A percentile compares a stretch with the other conserved stretches of the same genome.
phyloP scores from a whole-genome alignment of 2,888 invertebrate species.

The Petrolisthes cinctipes region DNA sequence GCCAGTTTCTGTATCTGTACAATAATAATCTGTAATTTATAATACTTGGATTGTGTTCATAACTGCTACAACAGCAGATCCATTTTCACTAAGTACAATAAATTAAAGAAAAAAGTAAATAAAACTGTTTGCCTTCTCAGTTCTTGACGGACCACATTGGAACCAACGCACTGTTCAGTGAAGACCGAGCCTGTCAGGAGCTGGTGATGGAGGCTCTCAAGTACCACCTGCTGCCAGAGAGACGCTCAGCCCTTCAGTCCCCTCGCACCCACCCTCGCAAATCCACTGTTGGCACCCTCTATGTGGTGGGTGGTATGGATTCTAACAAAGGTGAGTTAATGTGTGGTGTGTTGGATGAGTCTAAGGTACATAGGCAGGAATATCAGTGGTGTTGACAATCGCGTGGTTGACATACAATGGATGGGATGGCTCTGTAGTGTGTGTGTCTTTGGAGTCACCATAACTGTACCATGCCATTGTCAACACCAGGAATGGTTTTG shows the following conservation, averaged over 20 bases:
- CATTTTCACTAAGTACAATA: too few relatives aligned
- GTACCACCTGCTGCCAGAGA: conserved; percentile 90
- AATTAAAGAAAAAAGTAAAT: too few relatives aligned
- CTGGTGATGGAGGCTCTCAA: conserved; percentile 94
- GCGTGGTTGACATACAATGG: too few relatives aligned
- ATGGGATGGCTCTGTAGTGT: neutral
- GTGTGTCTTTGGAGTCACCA: neutral
- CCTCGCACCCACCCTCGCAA: conserved; percentile 89
- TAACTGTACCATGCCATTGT: neutral
- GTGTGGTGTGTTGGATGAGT: conserved; percentile 28
- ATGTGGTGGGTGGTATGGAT: conserved; percentile 94
- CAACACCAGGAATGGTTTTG: too few relatives aligned
- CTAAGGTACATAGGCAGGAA: neutral
- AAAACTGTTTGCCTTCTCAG: conserved; percentile 69
- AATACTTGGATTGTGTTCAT: too few relatives aligned
- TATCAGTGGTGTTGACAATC: neutral
- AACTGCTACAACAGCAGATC: too few relatives aligned
- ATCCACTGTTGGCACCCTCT: conserved; percentile 87
- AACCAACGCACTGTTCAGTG: conserved; percentile 75
- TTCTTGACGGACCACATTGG: conserved; percentile 92
- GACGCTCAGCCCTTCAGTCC: conserved; percentile 82
- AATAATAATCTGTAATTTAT: too few relatives aligned
- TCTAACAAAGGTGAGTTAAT: conserved; percentile 79
- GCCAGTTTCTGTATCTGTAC: too few relatives aligned
- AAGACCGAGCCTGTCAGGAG: conserved; percentile 82